phyloP scores from a whole-genome alignment of 1,140 invertebrate genomes.

The Ditylenchus dipsaci region DNA sequence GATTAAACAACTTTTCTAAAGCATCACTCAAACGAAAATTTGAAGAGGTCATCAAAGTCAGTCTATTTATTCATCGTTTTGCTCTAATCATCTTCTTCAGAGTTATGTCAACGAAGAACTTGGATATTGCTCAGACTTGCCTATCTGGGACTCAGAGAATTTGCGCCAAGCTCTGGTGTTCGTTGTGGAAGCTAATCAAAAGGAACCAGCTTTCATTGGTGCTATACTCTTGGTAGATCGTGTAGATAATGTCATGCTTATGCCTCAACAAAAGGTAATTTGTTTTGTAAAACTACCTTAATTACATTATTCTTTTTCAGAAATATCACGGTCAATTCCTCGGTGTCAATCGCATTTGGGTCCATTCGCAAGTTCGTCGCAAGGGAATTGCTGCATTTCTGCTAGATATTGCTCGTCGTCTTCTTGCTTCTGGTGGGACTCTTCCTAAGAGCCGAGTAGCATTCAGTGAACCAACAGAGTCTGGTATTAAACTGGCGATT shows the following conservation, averaged over 20 bases:
- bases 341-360: conserved; percentile 46
- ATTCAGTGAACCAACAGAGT: conserved; percentile 32
- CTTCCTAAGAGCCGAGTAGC: conserved; percentile 26
- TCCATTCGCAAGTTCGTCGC: conserved; percentile 32
- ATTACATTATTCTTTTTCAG: neutral
- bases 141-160: conserved; percentile 20
- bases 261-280: conserved; percentile 31
- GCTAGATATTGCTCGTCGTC: conserved; percentile 24
- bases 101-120: conserved; percentile 31
- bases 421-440: neutral
- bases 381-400: conserved; percentile 31
- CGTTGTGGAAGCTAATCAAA: conserved; percentile 13
- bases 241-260: conserved; percentile 14
- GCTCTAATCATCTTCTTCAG: neutral
- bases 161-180: conserved; percentile 28
- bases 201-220: conserved; percentile 32
- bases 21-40: conserved; percentile 27
- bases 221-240: conserved; percentile 25
- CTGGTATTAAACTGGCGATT: conserved; percentile 21
- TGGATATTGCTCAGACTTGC: conserved; percentile 38
- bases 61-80: neutral
- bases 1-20: conserved; percentile 13
- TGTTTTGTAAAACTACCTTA: neutral
- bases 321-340: conserved; percentile 31
- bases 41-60: conserved; percentile 20